Conservation (phyloP, 2,888 invertebrate genomes). For the Dolichomitus sp. region DNA sequence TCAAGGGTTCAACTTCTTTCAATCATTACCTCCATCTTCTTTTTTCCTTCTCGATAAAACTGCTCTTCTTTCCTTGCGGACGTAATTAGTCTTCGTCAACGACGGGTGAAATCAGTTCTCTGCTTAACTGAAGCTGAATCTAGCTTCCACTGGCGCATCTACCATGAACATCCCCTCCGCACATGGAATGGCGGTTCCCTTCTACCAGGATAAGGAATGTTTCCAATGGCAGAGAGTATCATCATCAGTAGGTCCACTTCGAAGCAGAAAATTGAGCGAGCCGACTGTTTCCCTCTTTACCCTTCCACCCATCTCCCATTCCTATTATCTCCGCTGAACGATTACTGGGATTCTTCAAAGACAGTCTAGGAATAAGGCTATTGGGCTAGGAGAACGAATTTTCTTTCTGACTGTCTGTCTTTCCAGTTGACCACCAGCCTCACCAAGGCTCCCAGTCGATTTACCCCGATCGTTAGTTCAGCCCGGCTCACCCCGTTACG, state of each 20-base stretch:
- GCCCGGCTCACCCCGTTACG: constrained; percentile 56
- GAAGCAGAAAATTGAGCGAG: constrained; percentile 47
- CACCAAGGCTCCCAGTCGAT: constrained; percentile 44
- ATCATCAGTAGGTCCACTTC: constrained; percentile 41
- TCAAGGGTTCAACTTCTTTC: constrained; percentile 60
- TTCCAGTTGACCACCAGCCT: constrained; percentile 3
- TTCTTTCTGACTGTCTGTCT: constrained; percentile 14
- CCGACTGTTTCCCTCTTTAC: constrained; percentile 7
- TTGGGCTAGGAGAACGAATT: constrained; percentile 43
- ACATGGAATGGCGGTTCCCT: constrained; percentile 25
- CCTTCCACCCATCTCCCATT: neutral
- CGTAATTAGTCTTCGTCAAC: constrained; percentile 68
- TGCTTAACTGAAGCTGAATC: constrained; percentile 8
- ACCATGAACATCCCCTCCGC: constrained; percentile 19
- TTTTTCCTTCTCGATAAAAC: constrained; percentile 41
- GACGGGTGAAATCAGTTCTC: constrained; percentile 65
- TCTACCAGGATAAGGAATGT: constrained; percentile 43
- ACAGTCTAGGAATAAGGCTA: constrained; percentile 1
- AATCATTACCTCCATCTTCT: constrained; percentile 58
- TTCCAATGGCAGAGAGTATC: constrained; percentile 40
- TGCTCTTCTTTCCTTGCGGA: constrained; percentile 60
- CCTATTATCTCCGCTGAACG: constrained; percentile 45
- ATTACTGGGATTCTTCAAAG: constrained; percentile 56
- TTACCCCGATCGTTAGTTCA: constrained; percentile 58
- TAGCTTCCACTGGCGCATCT: constrained; percentile 11